Evolutionary conservation across 2,888 invertebrate genomes (phyloP), one percentile per base, ranked within the genome.

Genomic region (Pyrochroa serraticornis): DNA sequence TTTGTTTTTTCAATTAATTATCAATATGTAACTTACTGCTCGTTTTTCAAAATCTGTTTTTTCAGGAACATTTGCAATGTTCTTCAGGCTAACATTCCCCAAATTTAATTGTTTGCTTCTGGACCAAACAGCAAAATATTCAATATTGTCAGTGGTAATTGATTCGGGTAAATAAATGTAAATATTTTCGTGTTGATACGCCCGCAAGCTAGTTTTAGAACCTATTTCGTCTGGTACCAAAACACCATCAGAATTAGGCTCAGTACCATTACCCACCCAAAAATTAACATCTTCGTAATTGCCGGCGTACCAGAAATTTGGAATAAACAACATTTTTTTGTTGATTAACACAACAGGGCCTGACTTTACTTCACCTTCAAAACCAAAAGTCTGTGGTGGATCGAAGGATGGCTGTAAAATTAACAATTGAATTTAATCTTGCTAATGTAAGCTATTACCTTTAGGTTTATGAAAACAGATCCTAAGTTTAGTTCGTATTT

Each of bases 91-190:
- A 10, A 62, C 64, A 22, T 53, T 49, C 1, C 67, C 70, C 32
- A 69, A 60, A 52, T 50, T 66, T 3, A 50, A 39, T 8, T 58
- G 52, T 9, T 44, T 52, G 8, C 61, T 13, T 5, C 56, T 59
- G 32, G 63, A 65, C 69, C 68, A 71, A 6, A 71, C 49, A 0
- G 60, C 66, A 6, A 75, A 64, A 52, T 71, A 74, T n/a, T 72
- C 68, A 0, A 72, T 67, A 22, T 59, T 52, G 33, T 68, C 62
- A 6, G 64, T 50, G 3, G 62, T 68, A 10, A 65, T 14, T 39
- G 51, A 54, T 30, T 50, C 47, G 1, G 75, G 73, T 7, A 74
- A 44, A 1, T 14, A 52, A 1, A 75, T 44, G 34, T 69, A 66
- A 6, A 73, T 48, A 53, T 70, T 72, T 50, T 67, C 46, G 0